Conservation (phyloP, 2,888 invertebrate species). For the Pasiphila rectangulata region DNA sequence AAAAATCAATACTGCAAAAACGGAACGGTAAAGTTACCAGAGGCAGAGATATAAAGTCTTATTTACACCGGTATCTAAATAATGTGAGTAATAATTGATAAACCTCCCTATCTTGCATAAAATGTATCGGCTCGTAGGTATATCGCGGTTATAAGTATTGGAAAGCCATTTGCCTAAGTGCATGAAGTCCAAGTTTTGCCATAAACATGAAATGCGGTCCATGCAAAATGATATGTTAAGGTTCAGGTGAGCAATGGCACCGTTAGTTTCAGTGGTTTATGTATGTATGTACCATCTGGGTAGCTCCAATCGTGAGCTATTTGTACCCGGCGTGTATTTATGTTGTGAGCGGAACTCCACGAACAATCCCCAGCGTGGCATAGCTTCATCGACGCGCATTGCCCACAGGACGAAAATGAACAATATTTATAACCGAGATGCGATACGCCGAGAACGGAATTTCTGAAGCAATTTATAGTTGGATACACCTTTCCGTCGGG, state of each 20-base stretch:
- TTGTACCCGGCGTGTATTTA: slow-evolving; percentile 28
- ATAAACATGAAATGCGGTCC: slow-evolving; percentile 78
- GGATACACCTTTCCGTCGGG: slow-evolving; percentile 59
- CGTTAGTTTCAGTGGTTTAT: slow-evolving; percentile 31
- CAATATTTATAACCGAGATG: slow-evolving; percentile 69
- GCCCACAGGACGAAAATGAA: slow-evolving; percentile 70
- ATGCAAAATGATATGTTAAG: slow-evolving; percentile 75
- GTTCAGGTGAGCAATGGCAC: slow-evolving; percentile 52
- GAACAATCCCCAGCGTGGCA: slow-evolving; percentile 42
- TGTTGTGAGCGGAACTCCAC: slow-evolving; percentile 22
- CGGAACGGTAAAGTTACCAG: slow-evolving; percentile 24
- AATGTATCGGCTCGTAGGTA: slow-evolving; percentile 63
- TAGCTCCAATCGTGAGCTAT: slow-evolving; percentile 40
- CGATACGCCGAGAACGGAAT: slow-evolving; percentile 66
- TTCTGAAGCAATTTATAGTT: slow-evolving; percentile 74
- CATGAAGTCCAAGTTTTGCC: slow-evolving; percentile 77
- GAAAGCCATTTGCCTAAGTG: slow-evolving; percentile 80
- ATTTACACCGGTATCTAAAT: slow-evolving; percentile 41
- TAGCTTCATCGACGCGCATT: slow-evolving; percentile 60
- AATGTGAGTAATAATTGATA: slow-evolving; percentile 58
- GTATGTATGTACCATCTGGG: slow-evolving; percentile 29
- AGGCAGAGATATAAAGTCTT: slow-evolving; percentile 29
- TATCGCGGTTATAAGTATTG: slow-evolving; percentile 74
- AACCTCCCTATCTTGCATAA: slow-evolving; percentile 59
- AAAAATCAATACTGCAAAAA: too few relatives aligned